phyloP scores from a whole-genome alignment of 2,888 invertebrate genomes.

The Drosophila nr. medialis region DNA sequence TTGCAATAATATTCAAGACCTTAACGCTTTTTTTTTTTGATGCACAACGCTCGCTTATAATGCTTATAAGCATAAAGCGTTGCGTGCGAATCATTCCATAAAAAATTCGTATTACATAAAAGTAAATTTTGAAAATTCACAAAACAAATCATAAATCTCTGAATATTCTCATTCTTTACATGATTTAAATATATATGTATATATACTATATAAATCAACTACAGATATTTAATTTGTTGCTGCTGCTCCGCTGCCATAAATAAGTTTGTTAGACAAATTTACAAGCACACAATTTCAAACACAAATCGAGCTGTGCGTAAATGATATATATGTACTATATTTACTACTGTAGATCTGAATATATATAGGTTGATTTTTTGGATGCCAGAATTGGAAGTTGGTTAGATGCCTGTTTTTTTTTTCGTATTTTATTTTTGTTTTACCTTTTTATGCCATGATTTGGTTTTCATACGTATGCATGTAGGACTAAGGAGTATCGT shows the following conservation, averaged over 20 bases:
- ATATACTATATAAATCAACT: conserved; percentile 8
- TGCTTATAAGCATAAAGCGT: conserved; percentile 37
- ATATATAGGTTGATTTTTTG: conserved; percentile 9
- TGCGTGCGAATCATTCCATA: conserved; percentile 12
- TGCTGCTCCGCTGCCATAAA: conserved; percentile 19
- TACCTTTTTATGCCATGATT: conserved; percentile 26
- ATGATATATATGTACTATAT: conserved; percentile 11
- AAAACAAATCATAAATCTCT: conserved; percentile 26
- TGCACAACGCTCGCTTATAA: conserved; percentile 29
- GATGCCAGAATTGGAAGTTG: conserved; percentile 47
- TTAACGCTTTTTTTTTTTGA: conserved; percentile 22
- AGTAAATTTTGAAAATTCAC: conserved; percentile 59
- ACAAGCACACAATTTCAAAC: conserved; percentile 35
- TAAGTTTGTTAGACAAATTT: conserved; percentile 42
- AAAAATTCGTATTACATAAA: conserved; percentile 49
- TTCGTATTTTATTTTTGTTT: conserved; percentile 17
- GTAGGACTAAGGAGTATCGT: conserved; percentile 44
- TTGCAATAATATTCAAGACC: conserved; percentile 77
- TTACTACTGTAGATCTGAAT: conserved; percentile 6
- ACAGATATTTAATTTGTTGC: conserved; percentile 5
- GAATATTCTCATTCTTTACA: conserved; percentile 6
- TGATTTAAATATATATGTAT: conserved; percentile 5
- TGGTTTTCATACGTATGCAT: conserved; percentile 20
- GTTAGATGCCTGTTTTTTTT: background rate
- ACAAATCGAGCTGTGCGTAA: conserved; percentile 34